These are phyloP conservation scores for Pseudopleuronectes americanus DNA, from an alignment of 2,797 vertebrate species.

Conservation along the genomic window DNA sequence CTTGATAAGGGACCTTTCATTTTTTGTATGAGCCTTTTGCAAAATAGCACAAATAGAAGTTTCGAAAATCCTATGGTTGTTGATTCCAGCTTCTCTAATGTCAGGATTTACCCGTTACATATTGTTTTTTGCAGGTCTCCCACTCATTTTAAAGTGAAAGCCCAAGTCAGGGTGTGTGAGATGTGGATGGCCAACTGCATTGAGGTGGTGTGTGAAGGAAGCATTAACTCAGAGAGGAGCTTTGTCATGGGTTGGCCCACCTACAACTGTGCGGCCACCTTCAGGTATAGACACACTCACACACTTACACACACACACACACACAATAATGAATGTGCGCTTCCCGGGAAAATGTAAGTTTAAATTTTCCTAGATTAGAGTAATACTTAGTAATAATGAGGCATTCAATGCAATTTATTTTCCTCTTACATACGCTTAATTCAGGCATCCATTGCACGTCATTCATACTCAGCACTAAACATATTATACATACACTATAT, in stretches of 20 bases:
- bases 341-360: not conserved
- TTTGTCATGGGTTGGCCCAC: constrained; percentile 97
- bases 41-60: not conserved
- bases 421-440: constrained; percentile 4
- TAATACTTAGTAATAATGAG: not conserved
- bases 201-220: constrained; percentile 95
- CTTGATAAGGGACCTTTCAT: not conserved
- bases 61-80: too few species aligned
- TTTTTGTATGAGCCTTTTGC: too few species aligned
- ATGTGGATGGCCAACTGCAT: constrained; percentile 94
- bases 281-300: constrained; percentile 84
- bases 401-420: not conserved
- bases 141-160: constrained; percentile 90
- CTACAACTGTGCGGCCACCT: constrained; percentile 93
- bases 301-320: constrained; percentile 1
- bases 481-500: constrained; percentile 37
- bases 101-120: too few species aligned
- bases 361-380: not conserved
- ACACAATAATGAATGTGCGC: too few species aligned
- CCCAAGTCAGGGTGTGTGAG: constrained; percentile 87
- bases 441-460: constrained; percentile 1
- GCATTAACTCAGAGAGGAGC: constrained; percentile 86
- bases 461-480: not conserved
- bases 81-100: too few species aligned
- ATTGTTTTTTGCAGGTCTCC: constrained; percentile 80